phyloP scores from a whole-genome alignment of 2,113 vertebrate genomes.

The Hippolais icterina region DNA sequence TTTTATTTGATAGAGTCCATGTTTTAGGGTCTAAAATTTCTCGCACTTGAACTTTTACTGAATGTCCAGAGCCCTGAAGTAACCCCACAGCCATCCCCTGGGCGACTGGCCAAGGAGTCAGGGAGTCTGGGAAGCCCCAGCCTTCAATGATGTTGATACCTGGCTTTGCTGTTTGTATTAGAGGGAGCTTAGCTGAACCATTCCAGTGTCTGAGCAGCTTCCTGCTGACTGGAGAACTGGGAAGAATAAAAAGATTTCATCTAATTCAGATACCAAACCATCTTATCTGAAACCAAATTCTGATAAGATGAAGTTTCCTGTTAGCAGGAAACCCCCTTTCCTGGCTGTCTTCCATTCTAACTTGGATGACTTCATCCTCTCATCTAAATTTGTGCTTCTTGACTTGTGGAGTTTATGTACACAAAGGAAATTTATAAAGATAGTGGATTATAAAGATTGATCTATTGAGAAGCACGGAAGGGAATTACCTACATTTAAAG shows the following conservation, averaged over 20 bases:
- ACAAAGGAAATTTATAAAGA: not conserved
- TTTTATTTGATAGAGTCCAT: not conserved
- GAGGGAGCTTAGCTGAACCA: not conserved
- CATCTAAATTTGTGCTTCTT: not conserved
- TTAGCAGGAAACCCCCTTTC: constrained; percentile 8
- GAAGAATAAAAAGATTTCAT: not conserved
- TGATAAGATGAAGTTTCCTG: not conserved
- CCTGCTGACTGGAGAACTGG: not conserved
- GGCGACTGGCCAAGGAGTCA: not conserved
- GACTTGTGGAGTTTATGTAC: not conserved
- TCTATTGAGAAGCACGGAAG: not conserved
- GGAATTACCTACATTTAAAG: not conserved
- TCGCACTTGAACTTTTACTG: not conserved
- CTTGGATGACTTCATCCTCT: not conserved
- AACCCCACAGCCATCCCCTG: not conserved
- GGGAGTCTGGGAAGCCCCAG: not conserved
- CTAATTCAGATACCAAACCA: not conserved
- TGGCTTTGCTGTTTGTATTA: not conserved
- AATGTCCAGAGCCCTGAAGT: not conserved
- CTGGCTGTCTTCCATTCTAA: not conserved
- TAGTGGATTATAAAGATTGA: not conserved
- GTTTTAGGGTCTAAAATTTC: not conserved
- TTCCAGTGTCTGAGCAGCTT: not conserved
- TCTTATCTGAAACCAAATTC: not conserved
- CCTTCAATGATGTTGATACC: not conserved